These are phyloP conservation scores for Perccottus glenii DNA, from an alignment of 2,113 vertebrate genomes.

Conservation along the genomic window DNA sequence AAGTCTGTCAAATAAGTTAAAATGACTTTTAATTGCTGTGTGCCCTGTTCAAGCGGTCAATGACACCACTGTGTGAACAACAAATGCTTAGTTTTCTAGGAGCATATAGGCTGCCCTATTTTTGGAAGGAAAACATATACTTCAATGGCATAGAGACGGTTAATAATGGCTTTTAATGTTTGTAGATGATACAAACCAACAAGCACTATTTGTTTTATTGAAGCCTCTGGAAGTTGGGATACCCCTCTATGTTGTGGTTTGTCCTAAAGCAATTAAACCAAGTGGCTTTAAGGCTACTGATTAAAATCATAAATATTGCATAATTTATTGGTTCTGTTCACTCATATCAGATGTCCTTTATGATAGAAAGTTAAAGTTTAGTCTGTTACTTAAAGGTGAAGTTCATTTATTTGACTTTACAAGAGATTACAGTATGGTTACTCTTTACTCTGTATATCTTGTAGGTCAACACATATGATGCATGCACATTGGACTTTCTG, in stretches of 20 bases:
- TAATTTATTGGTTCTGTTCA: neutral
- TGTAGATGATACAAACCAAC: no score
- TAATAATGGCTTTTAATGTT: no score
- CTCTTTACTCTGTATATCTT: neutral
- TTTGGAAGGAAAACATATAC: no score
- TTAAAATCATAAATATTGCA: neutral
- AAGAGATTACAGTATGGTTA: neutral
- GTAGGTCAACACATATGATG: neutral
- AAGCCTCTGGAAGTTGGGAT: no score
- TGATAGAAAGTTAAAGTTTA: neutral
- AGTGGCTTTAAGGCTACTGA: neutral
- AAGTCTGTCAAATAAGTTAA: neutral
- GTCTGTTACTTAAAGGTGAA: neutral
- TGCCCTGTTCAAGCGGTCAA: no score
- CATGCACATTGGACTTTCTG: constrained; percentile 2
- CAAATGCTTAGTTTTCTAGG: no score
- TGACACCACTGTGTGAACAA: no score
- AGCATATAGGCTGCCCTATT: no score
- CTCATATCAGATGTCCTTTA: neutral
- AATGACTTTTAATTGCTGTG: neutral
- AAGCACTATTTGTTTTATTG: no score
- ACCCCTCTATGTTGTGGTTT: no score
- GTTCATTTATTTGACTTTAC: no score
- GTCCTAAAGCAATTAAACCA: neutral
- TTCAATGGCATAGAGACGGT: no score